These are phyloP conservation scores for Hyla sarda DNA, from an alignment of 2,113 vertebrate species.

Conservation along the genomic window DNA sequence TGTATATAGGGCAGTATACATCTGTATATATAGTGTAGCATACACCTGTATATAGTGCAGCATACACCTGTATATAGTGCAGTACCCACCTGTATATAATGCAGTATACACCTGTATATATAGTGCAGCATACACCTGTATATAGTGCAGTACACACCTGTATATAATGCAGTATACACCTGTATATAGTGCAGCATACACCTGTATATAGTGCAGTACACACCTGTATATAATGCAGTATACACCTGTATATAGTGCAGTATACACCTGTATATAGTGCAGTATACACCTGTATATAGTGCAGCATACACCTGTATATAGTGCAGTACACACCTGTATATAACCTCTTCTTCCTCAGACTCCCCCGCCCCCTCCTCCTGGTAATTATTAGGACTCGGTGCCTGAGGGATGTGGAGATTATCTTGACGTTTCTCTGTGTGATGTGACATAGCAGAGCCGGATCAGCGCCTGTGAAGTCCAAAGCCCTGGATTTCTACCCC, in stretches of 20 bases:
- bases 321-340: background rate
- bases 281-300: background rate
- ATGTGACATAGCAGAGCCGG: background rate
- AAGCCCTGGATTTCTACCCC: background rate
- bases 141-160: no score
- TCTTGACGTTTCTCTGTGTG: background rate
- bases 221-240: no score
- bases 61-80: no score
- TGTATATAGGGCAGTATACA: no score
- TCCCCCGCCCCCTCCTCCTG: background rate
- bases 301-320: background rate
- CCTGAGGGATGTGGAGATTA: background rate
- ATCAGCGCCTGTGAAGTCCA: constrained; percentile 4
- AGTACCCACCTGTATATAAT: no score
- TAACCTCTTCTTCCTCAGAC: background rate
- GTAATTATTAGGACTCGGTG: constrained; percentile 14
- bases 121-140: no score
- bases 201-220: background rate
- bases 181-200: no score
- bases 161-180: no score
- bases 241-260: no score
- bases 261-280: background rate
- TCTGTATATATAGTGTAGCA: background rate
- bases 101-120: no score
- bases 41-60: no score